These are phyloP conservation scores for Phengaris arion DNA, from an alignment of 2,888 invertebrate genomes.

Conservation along the genomic window DNA sequence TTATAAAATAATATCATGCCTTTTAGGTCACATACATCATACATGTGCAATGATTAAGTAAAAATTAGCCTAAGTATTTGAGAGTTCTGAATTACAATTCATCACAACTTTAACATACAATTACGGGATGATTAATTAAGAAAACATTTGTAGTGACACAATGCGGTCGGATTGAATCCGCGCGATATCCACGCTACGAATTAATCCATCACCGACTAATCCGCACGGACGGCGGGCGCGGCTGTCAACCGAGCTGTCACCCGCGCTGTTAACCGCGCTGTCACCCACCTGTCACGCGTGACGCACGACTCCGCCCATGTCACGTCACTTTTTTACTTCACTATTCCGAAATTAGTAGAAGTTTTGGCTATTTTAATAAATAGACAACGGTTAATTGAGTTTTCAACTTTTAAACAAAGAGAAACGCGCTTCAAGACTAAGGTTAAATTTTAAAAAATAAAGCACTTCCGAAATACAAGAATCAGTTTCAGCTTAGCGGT, in stretches of 20 bases:
- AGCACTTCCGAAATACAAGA: too few species aligned
- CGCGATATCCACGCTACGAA: constrained; percentile 56
- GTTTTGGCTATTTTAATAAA: neutral
- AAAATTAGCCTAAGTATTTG: too few species aligned
- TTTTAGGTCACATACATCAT: too few species aligned
- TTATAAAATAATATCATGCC: too few species aligned
- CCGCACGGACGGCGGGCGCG: constrained; percentile 53
- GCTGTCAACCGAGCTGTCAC: constrained; percentile 59
- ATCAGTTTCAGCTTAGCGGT: too few species aligned
- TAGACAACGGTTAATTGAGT: too few species aligned
- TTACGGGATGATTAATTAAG: constrained; percentile 3
- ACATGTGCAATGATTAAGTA: too few species aligned
- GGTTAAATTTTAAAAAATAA: too few species aligned
- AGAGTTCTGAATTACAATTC: neutral
- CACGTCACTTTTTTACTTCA: constrained; percentile 45
- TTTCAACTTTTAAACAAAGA: too few species aligned
- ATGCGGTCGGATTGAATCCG: constrained; percentile 50
- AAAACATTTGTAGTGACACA: constrained; percentile 31
- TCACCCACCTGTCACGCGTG: constrained; percentile 67
- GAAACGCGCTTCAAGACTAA: too few species aligned
- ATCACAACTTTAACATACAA: neutral
- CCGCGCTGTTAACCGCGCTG: constrained; percentile 51
- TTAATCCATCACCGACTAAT: constrained; percentile 75
- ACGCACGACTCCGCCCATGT: constrained; percentile 70
- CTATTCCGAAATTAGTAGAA: neutral